Evolutionary conservation across 2,888 invertebrate species (phyloP).

Genomic region (Drosophila quasianomalipes): DNA sequence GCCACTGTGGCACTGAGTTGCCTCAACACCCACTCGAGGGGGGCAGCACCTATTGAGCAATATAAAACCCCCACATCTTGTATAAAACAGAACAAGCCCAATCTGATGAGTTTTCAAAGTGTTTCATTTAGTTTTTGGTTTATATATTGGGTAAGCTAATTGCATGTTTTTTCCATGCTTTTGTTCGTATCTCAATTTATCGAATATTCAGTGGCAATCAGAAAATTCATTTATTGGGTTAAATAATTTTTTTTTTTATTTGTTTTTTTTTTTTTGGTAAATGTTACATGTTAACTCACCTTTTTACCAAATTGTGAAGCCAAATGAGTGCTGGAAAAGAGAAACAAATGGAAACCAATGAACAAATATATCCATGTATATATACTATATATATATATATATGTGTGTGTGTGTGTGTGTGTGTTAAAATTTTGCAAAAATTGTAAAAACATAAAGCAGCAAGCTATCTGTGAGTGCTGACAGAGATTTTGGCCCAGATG

Average conservation of each 20-base stretch:
- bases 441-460: conserved; percentile 35
- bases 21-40: background rate
- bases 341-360: conserved; percentile 7
- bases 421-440: conserved; percentile 19
- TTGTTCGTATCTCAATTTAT: background rate
- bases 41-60: background rate
- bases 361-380: background rate
- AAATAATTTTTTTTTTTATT: background rate
- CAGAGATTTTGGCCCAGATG: conserved; percentile 24
- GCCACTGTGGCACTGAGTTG: background rate
- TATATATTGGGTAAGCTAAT: background rate
- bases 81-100: background rate
- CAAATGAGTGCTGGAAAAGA: conserved; percentile 12
- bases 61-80: background rate
- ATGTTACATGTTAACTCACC: conserved; percentile 32
- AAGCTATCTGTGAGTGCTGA: conserved; percentile 30
- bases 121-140: background rate
- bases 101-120: background rate
- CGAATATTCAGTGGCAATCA: background rate
- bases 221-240: background rate
- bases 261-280: background rate
- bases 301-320: conserved; percentile 18
- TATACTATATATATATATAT: background rate
- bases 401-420: background rate
- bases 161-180: background rate